phyloP scores from a whole-genome alignment of 2,888 invertebrate genomes.

The Iphiclides podalirius region DNA sequence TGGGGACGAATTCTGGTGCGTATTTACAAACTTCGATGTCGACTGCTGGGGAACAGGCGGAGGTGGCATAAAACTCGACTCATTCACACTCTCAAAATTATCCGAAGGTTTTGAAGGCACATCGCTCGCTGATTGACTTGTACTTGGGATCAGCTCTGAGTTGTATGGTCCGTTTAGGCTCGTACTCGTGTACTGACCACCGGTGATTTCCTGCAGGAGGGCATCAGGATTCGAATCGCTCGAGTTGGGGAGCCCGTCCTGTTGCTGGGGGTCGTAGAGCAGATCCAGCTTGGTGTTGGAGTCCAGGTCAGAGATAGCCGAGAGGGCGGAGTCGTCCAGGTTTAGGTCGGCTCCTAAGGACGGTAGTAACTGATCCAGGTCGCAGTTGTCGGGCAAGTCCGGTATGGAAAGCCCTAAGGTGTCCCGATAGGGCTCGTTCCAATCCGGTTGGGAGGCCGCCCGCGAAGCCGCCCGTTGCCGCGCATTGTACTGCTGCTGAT shows the following conservation, averaged over 20 bases:
- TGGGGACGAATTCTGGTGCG: constrained; percentile 31
- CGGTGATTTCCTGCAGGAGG: constrained; percentile 51
- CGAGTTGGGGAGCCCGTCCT: constrained; percentile 29
- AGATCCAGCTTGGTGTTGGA: constrained; percentile 64
- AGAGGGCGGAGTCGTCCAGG: constrained; percentile 62
- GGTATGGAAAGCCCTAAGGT: constrained; percentile 57
- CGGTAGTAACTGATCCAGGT: constrained; percentile 84
- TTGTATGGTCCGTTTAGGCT: constrained; percentile 46
- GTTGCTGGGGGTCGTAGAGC: constrained; percentile 40
- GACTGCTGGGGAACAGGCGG: constrained; percentile 50
- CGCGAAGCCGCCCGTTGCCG: constrained; percentile 74
- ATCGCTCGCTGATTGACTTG: constrained; percentile 37
- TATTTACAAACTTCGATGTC: constrained; percentile 38
- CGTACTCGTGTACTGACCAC: constrained; percentile 40
- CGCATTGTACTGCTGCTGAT: constrained; percentile 83
- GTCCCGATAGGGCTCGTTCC: constrained; percentile 75
- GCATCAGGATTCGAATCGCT: constrained; percentile 42
- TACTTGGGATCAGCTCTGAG: constrained; percentile 34
- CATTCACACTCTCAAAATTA: constrained; percentile 30
- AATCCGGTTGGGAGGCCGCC: constrained; percentile 58
- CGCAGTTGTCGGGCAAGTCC: constrained; percentile 71
- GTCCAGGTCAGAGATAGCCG: constrained; percentile 63
- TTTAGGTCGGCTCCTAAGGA: constrained; percentile 81
- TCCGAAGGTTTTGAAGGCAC: constrained; percentile 42
- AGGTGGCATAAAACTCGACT: constrained; percentile 63